Percentiles rank a stretch among this genome's conserved stretches.
These are phyloP conservation scores for Mizuhopecten yessoensis DNA, from an alignment of 1,140 invertebrate species.

Conservation along the genomic window DNA sequence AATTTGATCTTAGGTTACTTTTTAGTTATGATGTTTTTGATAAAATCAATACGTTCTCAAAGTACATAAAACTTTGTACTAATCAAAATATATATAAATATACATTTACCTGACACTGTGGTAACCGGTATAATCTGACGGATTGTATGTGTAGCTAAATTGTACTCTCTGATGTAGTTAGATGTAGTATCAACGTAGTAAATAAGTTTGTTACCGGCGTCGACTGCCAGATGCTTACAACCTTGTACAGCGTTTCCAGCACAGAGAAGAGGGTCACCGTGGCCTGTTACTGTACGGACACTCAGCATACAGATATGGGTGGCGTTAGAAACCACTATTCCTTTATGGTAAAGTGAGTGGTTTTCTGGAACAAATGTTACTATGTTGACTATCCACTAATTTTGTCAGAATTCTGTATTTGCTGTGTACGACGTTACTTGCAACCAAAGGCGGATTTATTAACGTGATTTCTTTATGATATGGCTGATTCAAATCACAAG, in stretches of 20 bases:
- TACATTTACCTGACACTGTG: not conserved
- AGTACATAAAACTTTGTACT: no score
- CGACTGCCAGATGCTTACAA: not conserved
- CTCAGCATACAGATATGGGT: constrained; percentile 50
- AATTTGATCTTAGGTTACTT: no score
- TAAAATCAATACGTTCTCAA: no score
- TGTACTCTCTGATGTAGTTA: not conserved
- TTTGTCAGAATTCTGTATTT: no score
- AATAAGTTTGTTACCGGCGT: not conserved
- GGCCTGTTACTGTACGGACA: constrained; percentile 41
- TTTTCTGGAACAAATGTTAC: constrained; percentile 35
- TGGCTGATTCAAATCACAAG: no score
- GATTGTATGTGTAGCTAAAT: not conserved
- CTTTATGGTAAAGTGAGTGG: constrained; percentile 43
- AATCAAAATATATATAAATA: no score
- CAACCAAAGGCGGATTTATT: no score
- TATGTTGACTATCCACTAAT: no score
- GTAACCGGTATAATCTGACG: not conserved
- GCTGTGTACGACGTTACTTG: no score
- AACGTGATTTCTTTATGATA: no score
- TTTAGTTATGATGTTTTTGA: no score
- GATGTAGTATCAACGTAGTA: not conserved
- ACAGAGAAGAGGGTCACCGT: not conserved
- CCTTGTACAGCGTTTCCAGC: not conserved
- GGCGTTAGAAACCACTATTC: constrained; percentile 46